These are phyloP conservation scores for Caenorhabditis uteleia DNA, from an alignment of 2,888 invertebrate genomes.

Conservation along the genomic window DNA sequence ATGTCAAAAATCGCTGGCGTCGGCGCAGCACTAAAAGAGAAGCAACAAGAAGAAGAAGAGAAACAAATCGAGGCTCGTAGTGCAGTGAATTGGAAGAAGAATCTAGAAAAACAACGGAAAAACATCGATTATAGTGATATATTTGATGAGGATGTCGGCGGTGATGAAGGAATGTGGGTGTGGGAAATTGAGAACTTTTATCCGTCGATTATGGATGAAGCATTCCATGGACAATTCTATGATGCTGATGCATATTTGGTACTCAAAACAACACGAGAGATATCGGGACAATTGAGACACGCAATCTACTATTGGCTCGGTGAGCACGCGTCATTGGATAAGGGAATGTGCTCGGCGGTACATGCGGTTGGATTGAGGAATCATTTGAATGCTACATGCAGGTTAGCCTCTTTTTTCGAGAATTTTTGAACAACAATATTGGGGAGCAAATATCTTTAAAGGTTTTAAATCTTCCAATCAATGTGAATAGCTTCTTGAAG, in stretches of 20 bases:
- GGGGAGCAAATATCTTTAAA: too few relatives aligned
- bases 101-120: conserved; percentile 58
- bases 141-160: conserved; percentile 80
- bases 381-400: conserved; percentile 81
- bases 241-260: conserved; percentile 95
- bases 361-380: conserved; percentile 98
- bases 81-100: conserved; percentile 60
- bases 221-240: conserved; percentile 94
- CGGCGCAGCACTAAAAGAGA: conserved; percentile 71
- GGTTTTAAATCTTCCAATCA: too few relatives aligned
- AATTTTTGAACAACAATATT: background rate
- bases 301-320: conserved; percentile 99
- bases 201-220: conserved; percentile 84
- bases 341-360: conserved; percentile 93
- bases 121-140: conserved; percentile 66
- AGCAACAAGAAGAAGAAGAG: conserved; percentile 52
- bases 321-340: conserved; percentile 82
- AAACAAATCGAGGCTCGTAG: conserved; percentile 44
- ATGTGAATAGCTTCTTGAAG: too few relatives aligned
- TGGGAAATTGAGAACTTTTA: conserved; percentile 99
- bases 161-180: conserved; percentile 80
- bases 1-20: conserved; percentile 84
- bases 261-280: conserved; percentile 56
- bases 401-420: too few relatives aligned
- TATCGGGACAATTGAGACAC: conserved; percentile 81